Evolutionary conservation across 2,797 vertebrate genomes (phyloP), one percentile per base, ranked within the genome.

Genomic region (Eremophila alpestris): DNA sequence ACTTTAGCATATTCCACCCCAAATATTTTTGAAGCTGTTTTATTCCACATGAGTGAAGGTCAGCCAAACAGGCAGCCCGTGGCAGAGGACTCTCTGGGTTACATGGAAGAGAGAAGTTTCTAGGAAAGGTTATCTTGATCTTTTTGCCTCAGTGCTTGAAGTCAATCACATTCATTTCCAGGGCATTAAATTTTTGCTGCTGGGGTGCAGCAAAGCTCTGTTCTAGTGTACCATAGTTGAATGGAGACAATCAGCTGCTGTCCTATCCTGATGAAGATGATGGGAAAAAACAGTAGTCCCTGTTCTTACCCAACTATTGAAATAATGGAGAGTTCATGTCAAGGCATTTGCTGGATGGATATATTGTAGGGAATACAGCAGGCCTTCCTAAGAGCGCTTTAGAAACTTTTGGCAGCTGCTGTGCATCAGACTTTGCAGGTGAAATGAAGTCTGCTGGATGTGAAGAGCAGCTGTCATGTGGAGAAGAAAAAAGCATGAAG

Each of bases 171-270:
- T 48, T 75, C 4, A 32, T 85, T 85, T 73, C 48, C 24, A 27
- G 20, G 20, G 8, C 1, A 4, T 17, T 68, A 27, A 14, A 11
- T 70, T 11, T 4, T 5, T 1, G 1, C 6, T 38, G 20, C 12
- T 80, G 13, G 45, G 32, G 5, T 41, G 10, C 18, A 73, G 78
- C 49, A 32, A 10, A 29, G 12, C 5, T 70, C 24, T 89, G 11
- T 32, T 51, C 23, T 52, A 12, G 3, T 59, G 29, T 67, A 9
- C 2, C 52, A 10, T 13, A 13, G 2, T 23, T 40, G 29, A 65
- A 60, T 32, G 10, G 5, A 63, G 11, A 45, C 14, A 64, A 74
- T 19, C 8, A 60, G 3, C 8, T 73, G 30, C 4, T 68, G 16
- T 59, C 11, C 8, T 59, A 3, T 27, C 17, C 16, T 74, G 30